Conservation (phyloP, 2,113 vertebrate genomes). For the Pteruthius melanotis region DNA sequence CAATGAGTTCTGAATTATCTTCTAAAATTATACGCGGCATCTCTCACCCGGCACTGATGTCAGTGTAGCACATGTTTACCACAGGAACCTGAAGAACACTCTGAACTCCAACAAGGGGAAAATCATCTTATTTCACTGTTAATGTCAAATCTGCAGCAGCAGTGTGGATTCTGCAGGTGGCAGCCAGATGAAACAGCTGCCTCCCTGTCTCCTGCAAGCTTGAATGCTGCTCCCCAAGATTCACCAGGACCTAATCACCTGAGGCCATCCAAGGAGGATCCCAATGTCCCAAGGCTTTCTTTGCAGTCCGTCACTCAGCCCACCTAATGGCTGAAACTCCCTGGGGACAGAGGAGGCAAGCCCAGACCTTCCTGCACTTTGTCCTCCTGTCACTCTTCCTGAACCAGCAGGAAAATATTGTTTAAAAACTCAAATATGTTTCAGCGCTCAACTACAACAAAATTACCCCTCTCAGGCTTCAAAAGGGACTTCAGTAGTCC, state of each 20-base stretch:
- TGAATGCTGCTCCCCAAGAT: neutral
- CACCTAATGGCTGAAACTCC: neutral
- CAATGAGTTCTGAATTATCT: conserved; percentile 38
- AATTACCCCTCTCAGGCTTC: neutral
- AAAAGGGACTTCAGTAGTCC: neutral
- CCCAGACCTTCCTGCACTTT: neutral
- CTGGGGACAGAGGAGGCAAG: neutral
- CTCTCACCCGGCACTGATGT: conserved; percentile 4
- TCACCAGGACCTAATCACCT: neutral
- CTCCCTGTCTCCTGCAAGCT: neutral
- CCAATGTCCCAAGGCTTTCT: neutral
- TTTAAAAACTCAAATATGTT: neutral
- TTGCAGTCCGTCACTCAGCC: neutral
- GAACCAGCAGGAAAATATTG: neutral
- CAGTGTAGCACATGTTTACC: neutral
- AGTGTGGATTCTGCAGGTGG: neutral
- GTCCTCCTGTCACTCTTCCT: neutral
- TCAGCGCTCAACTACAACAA: neutral
- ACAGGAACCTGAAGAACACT: neutral
- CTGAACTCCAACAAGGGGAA: neutral
- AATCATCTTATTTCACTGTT: neutral
- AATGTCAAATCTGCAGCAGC: neutral
- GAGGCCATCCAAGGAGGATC: neutral
- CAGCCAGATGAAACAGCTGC: neutral
- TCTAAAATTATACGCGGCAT: conserved; percentile 27